Base-by-base conservation (phyloP, 2,888 invertebrate species). In the Caenorhabditis drosophilae region DNA sequence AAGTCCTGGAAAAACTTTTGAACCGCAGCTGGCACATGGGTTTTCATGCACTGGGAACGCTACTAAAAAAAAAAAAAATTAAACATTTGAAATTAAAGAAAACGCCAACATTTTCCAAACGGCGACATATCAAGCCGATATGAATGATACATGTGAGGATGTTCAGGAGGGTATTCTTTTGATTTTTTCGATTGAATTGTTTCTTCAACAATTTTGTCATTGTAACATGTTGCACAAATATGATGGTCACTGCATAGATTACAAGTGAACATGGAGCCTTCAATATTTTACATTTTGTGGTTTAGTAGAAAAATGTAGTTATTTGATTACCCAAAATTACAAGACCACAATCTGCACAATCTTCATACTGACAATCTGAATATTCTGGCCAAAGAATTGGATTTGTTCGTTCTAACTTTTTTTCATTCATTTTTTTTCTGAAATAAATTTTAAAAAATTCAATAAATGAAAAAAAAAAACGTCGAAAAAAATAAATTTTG, bases 21-120 rank as follows among this genome's bases (percentile, higher is more conserved):
- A 57, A 35, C 67, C 61, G 51, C 67, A 67, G 47, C 58, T 58
- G 6, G 61, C 67, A 45, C 67, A 67, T 31, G 58, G 61, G 15
- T 67, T 54, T 31, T 67, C 62, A 31, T 67, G 67, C 20, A 67
- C 67, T 42, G 67, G 67, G 55, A 58, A 67, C 22, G 67, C 67
- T 22, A 62, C 67, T 67, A 55, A 52, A 66, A 38, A 48, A 12
- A 35, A 38, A 56, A 4, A 25, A 51, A 12, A n/a, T n/a, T n/a
- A n/a, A 12, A 12, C 34, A 26, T 27, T 45, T 16, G 2, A 2
- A 15, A 4, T 25, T 3, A 26, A 2, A n/a, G 12, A 15, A 34
- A 41, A 34, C 4, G 20, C 22, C n/a, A 49, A 67, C 67, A 44
- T 55, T 62, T 62, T 44, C 67, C 67, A 42, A 67, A 67, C 7